Conservation (phyloP, 2,888 invertebrate species). For the Chrysotoxum bicinctum region DNA sequence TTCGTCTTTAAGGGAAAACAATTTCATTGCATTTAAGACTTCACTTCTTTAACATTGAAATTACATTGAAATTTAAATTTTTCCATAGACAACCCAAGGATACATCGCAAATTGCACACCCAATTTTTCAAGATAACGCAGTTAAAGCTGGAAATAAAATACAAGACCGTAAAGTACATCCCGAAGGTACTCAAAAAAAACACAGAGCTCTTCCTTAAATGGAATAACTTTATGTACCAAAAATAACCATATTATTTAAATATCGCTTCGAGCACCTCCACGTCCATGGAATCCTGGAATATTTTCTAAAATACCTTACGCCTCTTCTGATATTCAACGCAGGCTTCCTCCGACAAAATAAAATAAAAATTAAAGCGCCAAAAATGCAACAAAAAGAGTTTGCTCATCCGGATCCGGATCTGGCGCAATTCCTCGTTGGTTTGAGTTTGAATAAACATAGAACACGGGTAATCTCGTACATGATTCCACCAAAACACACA, state of each 20-base stretch:
- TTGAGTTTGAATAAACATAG: neutral
- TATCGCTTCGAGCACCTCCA: conserved; percentile 5
- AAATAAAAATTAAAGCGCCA: neutral
- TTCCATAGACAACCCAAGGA: neutral
- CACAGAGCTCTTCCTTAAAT: neutral
- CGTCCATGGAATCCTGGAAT: conserved; percentile 7
- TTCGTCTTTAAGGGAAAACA: too few species aligned
- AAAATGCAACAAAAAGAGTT: conserved; percentile 11
- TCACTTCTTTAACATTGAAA: neutral
- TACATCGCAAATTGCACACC: neutral
- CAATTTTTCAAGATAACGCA: neutral
- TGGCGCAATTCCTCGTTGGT: conserved; percentile 4
- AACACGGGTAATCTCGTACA: neutral
- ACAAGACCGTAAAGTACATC: conserved; percentile 11
- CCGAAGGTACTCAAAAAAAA: conserved; percentile 7
- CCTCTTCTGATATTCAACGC: conserved; percentile 11
- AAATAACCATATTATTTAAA: conserved; percentile 26
- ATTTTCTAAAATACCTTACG: conserved; percentile 19
- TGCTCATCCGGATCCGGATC: conserved; percentile 1
- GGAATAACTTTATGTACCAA: conserved; percentile 13
- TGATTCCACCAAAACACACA: neutral
- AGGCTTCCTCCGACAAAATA: neutral
- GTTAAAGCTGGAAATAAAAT: conserved; percentile 9
- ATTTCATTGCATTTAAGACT: neutral
- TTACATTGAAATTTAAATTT: neutral